phyloP scores from a whole-genome alignment of 2,113 vertebrate species.

The Oncorhynchus tshawytscha region DNA sequence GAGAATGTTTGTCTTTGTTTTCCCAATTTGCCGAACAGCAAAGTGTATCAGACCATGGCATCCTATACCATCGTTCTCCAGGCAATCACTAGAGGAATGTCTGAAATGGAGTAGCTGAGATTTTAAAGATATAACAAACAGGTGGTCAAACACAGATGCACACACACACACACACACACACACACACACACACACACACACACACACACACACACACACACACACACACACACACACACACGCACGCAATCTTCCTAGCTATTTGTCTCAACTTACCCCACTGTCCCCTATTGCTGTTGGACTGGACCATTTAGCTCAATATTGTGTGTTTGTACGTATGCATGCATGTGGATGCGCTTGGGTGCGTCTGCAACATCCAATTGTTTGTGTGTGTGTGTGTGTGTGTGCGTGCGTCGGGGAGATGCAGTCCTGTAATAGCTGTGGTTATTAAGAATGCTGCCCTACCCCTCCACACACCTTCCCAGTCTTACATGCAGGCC shows the following conservation, averaged over 20 bases:
- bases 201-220: too few relatives aligned
- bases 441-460: constrained; percentile 24
- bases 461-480: background rate
- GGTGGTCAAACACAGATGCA: constrained; percentile 34
- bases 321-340: too few relatives aligned
- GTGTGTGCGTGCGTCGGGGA: background rate
- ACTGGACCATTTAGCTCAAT: too few relatives aligned
- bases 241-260: too few relatives aligned
- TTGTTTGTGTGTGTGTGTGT: too few relatives aligned
- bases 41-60: constrained; percentile 13
- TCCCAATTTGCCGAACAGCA: constrained; percentile 34
- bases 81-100: constrained; percentile 65
- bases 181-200: too few relatives aligned
- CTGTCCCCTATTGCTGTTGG: too few relatives aligned
- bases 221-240: too few relatives aligned
- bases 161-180: too few relatives aligned
- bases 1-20: constrained; percentile 37
- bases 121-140: constrained; percentile 62
- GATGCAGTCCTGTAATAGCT: constrained; percentile 23
- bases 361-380: too few relatives aligned
- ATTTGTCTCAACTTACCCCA: too few relatives aligned
- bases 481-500: background rate
- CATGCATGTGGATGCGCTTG: too few relatives aligned
- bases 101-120: constrained; percentile 57
- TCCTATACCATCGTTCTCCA: constrained; percentile 20